These are phyloP conservation scores for Parnassius glacialis DNA, from an alignment of 2,888 invertebrate species.

Conservation along the genomic window DNA sequence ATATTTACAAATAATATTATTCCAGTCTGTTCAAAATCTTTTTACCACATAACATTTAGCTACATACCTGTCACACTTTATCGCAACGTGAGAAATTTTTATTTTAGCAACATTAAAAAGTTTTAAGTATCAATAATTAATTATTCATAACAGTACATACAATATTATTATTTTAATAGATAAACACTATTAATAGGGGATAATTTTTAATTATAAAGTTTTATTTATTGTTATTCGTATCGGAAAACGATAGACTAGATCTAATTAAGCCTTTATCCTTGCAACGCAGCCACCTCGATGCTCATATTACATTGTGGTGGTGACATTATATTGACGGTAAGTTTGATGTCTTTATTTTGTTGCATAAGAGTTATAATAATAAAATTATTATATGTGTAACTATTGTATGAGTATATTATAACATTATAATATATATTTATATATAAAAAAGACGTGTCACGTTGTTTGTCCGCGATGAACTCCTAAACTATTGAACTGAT, in stretches of 20 bases:
- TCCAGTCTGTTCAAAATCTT: neutral
- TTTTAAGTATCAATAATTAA: too few relatives aligned
- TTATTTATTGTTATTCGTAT: too few relatives aligned
- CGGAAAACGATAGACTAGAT: neutral
- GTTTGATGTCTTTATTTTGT: constrained; percentile 7
- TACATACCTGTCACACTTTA: constrained; percentile 18
- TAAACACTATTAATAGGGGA: too few relatives aligned
- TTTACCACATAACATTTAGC: constrained; percentile 13
- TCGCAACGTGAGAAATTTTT: constrained; percentile 18
- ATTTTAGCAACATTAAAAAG: too few relatives aligned
- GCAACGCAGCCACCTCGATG: neutral
- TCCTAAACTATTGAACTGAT: too few relatives aligned
- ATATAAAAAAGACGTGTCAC: too few relatives aligned
- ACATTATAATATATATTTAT: too few relatives aligned
- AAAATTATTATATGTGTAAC: neutral
- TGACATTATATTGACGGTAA: neutral
- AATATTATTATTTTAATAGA: too few relatives aligned
- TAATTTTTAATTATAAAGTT: too few relatives aligned
- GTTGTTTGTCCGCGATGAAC: too few relatives aligned
- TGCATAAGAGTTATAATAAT: neutral
- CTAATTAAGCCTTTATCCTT: neutral
- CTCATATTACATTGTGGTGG: neutral
- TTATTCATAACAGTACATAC: too few relatives aligned
- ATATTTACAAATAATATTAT: constrained; percentile 11
- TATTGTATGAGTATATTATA: too few relatives aligned